Evolutionary conservation across 2,888 invertebrate species (phyloP).

Genomic region (Drosophila phalerata): DNA sequence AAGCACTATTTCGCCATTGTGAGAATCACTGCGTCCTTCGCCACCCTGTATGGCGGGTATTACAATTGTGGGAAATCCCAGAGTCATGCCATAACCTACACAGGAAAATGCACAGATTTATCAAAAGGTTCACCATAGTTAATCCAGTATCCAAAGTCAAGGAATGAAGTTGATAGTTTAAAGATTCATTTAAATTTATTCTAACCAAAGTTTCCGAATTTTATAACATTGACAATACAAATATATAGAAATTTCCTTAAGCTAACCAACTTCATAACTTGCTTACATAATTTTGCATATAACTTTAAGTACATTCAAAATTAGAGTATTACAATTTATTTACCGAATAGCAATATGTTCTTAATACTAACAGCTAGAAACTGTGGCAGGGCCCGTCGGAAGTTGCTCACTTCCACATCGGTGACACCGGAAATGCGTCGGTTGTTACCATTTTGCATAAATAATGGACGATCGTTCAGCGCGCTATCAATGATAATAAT

Average conservation of each 20-base stretch:
- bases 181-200: not conserved
- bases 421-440: slow-evolving; percentile 57
- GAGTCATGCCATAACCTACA: slow-evolving; percentile 91
- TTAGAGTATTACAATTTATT: slow-evolving; percentile 66
- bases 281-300: slow-evolving; percentile 1
- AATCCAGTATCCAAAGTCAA: not conserved
- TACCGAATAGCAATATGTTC: slow-evolving; percentile 90
- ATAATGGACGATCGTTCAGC: slow-evolving; percentile 83
- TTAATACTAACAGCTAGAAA: slow-evolving; percentile 92
- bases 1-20: slow-evolving; percentile 86
- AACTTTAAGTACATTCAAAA: slow-evolving; percentile 9
- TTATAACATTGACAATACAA: not conserved
- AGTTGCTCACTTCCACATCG: slow-evolving; percentile 84
- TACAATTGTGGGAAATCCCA: slow-evolving; percentile 93
- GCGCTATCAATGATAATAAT: slow-evolving; percentile 59
- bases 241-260: not conserved
- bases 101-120: not conserved
- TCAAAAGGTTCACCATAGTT: not conserved
- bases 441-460: slow-evolving; percentile 81
- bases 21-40: slow-evolving; percentile 82
- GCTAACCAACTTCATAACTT: slow-evolving; percentile 41
- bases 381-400: slow-evolving; percentile 89
- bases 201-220: too few species aligned
- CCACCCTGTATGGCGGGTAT: slow-evolving; percentile 90
- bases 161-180: slow-evolving; percentile 33